These are phyloP conservation scores for Otus scops DNA, from an alignment of 2,797 vertebrate species.

Conservation along the genomic window DNA sequence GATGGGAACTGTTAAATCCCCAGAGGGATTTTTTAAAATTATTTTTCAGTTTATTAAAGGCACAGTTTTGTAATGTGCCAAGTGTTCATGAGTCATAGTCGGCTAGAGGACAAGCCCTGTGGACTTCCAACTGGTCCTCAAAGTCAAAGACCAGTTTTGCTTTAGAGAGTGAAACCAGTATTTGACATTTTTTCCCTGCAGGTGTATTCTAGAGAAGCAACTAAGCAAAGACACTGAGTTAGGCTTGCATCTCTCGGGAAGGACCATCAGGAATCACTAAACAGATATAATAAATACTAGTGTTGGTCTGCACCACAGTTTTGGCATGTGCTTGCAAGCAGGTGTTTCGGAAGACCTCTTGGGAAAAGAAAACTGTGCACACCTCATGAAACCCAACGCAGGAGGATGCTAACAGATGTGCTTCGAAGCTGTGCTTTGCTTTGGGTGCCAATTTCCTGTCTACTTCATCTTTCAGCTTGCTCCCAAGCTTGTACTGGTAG, in stretches of 20 bases:
- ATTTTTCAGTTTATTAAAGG: not conserved
- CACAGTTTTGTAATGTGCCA: not conserved
- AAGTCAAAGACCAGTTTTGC: not conserved
- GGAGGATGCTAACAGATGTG: not conserved
- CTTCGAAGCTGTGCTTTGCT: not conserved
- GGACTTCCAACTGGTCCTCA: not conserved
- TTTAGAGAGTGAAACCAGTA: not conserved
- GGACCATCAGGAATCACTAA: not conserved
- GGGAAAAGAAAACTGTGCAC: not conserved
- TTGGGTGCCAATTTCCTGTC: not conserved
- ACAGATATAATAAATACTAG: not conserved
- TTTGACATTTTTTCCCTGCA: not conserved
- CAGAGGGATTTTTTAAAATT: not conserved
- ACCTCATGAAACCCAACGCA: not conserved
- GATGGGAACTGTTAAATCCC: not conserved
- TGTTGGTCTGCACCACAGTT: not conserved
- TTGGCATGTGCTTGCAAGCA: not conserved
- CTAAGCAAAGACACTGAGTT: not conserved
- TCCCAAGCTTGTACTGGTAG: not conserved
- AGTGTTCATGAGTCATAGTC: not conserved
- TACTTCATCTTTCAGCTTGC: not conserved
- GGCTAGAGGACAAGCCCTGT: not conserved
- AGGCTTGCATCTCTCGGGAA: not conserved
- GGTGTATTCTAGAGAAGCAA: not conserved
- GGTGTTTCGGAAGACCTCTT: constrained; percentile 7